phyloP scores from a whole-genome alignment of 35 echinoderm and acorn worm genomes.

The Strongylocentrotus purpuratus region DNA sequence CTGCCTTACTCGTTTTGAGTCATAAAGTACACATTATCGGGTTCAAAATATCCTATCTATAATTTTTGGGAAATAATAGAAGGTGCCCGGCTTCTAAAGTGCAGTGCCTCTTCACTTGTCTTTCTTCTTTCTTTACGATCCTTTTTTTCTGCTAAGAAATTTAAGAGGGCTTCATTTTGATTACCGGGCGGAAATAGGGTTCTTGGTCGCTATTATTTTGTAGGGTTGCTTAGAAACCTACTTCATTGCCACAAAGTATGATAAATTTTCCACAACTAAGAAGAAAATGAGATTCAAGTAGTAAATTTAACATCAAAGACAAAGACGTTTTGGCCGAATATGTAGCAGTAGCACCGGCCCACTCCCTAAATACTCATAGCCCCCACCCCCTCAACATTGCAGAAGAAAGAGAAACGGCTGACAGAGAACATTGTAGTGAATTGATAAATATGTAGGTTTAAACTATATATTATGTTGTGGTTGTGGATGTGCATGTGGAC shows the following conservation, averaged over 20 bases:
- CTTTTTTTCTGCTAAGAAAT: neutral
- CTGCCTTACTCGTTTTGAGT: slow-evolving; percentile 23
- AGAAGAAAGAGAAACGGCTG: too few relatives aligned
- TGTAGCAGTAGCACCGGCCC: neutral
- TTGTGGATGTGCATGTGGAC: too few relatives aligned
- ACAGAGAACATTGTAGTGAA: too few relatives aligned
- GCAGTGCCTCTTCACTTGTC: slow-evolving; percentile 14
- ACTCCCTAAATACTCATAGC: neutral
- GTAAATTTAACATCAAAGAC: neutral
- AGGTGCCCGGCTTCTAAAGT: neutral
- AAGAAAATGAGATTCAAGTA: neutral
- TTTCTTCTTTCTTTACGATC: neutral
- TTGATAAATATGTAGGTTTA: too few relatives aligned
- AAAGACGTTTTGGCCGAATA: neutral
- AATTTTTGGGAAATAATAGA: slow-evolving; percentile 14
- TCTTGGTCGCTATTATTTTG: slow-evolving; percentile 23
- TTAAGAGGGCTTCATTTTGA: neutral
- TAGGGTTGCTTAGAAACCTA: neutral
- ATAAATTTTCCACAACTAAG: neutral
- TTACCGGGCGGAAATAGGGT: slow-evolving; percentile 22
- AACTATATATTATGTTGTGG: too few relatives aligned
- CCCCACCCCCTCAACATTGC: neutral
- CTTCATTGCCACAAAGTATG: slow-evolving; percentile 11
- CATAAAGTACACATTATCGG: slow-evolving; percentile 40
- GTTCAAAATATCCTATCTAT: slow-evolving; percentile 42